Conservation (phyloP, 2,113 vertebrate species). For the Merops nubicus region DNA sequence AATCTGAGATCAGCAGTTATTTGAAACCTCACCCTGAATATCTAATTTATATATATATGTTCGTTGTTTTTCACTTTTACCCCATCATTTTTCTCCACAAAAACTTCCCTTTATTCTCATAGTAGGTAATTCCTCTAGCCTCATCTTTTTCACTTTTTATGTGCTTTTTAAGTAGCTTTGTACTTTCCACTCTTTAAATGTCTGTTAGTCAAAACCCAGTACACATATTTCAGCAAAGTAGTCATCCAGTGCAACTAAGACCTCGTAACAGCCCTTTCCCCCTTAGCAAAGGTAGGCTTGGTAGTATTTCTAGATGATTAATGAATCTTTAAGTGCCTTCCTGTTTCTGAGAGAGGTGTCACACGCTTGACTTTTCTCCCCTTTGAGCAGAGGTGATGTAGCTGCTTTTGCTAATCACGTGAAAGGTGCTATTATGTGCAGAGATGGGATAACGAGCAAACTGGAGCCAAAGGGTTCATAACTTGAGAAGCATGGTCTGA, state of each 20-base stretch:
- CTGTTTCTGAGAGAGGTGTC: background rate
- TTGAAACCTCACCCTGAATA: background rate
- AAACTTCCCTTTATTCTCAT: background rate
- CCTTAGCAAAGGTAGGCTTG: background rate
- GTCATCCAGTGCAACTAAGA: background rate
- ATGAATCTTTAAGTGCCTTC: background rate
- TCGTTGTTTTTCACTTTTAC: background rate
- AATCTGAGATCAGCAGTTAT: background rate
- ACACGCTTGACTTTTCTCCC: constrained; percentile 22
- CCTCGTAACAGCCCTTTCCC: background rate
- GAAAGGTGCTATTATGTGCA: constrained; percentile 13
- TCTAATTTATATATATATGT: background rate
- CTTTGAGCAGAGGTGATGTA: background rate
- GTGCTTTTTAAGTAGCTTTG: background rate
- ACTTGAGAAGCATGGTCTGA: constrained; percentile 1
- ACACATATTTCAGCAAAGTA: background rate
- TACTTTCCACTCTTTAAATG: background rate
- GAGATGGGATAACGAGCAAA: constrained; percentile 28
- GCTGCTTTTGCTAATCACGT: constrained; percentile 20
- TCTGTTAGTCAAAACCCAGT: background rate
- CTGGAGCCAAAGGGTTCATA: constrained; percentile 14
- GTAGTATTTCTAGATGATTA: background rate
- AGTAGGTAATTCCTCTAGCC: background rate
- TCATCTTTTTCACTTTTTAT: background rate
- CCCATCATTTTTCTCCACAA: background rate